Evolutionary conservation across 2,113 vertebrate species (phyloP).

Genomic region (Phoxinus phoxinus): DNA sequence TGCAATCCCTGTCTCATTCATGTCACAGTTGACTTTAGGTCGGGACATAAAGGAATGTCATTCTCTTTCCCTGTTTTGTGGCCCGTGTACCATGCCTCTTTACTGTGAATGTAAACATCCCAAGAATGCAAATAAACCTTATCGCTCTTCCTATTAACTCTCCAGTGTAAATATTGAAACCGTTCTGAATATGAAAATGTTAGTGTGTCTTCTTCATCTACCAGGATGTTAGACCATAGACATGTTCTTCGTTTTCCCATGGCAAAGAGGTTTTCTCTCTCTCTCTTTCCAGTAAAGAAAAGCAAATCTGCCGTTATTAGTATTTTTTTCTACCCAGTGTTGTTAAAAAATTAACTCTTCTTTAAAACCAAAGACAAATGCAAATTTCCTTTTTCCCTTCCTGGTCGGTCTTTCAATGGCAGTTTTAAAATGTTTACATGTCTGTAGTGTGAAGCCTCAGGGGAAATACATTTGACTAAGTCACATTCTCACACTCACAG

Average conservation of each 20-base stretch:
- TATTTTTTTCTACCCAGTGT: background rate
- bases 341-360: background rate
- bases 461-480: background rate
- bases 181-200: slow-evolving; percentile 25
- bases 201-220: slow-evolving; percentile 3
- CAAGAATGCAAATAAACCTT: slow-evolving; percentile 2
- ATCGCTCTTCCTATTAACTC: slow-evolving; percentile 35
- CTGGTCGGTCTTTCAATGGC: background rate
- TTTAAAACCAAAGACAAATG: background rate
- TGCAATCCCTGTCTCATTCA: background rate
- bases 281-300: background rate
- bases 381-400: background rate
- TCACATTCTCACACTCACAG: slow-evolving; percentile 5
- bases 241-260: background rate
- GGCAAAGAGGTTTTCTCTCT: background rate
- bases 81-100: background rate
- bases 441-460: background rate
- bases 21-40: background rate
- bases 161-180: slow-evolving; percentile 59
- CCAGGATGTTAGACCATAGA: slow-evolving; percentile 38
- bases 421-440: background rate
- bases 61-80: background rate
- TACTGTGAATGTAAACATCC: slow-evolving; percentile 11
- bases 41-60: background rate
- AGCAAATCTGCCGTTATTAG: background rate